Percentiles rank a stretch among this genome's conserved stretches.
Evolutionary conservation across 1,140 invertebrate species (phyloP).

Genomic region (Drosophila malerkotliana): DNA sequence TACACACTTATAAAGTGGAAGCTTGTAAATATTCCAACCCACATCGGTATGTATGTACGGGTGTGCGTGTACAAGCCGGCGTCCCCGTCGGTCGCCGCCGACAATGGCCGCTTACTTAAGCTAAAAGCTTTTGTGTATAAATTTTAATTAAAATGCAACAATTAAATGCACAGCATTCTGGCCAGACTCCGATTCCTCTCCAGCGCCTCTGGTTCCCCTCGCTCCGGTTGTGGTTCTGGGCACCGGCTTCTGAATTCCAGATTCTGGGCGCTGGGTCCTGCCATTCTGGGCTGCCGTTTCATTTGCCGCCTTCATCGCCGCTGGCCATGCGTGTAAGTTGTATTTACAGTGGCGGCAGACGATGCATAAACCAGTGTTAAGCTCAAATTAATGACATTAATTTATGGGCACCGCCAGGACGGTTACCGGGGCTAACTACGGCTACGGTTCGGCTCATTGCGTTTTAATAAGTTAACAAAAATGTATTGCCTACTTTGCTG

Average conservation of each 20-base stretch:
- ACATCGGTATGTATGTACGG: constrained; percentile 7
- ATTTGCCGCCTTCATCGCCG: constrained; percentile 19
- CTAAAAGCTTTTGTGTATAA: constrained; percentile 81
- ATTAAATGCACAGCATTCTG: constrained; percentile 57
- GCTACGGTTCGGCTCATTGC: constrained; percentile 34
- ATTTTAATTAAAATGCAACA: constrained; percentile 71
- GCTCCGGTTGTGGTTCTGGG: background rate
- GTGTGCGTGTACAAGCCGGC: constrained; percentile 19
- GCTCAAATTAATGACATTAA: constrained; percentile 79
- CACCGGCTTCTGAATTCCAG: no score
- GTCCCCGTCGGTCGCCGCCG: constrained; percentile 25
- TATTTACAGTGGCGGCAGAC: constrained; percentile 59
- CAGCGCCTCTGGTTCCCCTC: background rate
- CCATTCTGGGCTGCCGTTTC: constrained; percentile 7
- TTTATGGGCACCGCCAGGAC: constrained; percentile 56
- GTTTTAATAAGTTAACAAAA: constrained; percentile 77
- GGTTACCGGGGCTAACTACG: background rate
- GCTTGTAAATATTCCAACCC: constrained; percentile 9
- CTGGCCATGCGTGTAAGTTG: constrained; percentile 57
- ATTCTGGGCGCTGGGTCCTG: background rate
- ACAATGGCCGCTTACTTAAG: constrained; percentile 73
- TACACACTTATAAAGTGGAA: constrained; percentile 11
- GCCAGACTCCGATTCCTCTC: constrained; percentile 13
- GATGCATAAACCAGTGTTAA: constrained; percentile 78
- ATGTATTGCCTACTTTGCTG: constrained; percentile 66